Evolutionary conservation across 2,797 vertebrate species (phyloP).

Genomic region (Galago senegalensis): DNA sequence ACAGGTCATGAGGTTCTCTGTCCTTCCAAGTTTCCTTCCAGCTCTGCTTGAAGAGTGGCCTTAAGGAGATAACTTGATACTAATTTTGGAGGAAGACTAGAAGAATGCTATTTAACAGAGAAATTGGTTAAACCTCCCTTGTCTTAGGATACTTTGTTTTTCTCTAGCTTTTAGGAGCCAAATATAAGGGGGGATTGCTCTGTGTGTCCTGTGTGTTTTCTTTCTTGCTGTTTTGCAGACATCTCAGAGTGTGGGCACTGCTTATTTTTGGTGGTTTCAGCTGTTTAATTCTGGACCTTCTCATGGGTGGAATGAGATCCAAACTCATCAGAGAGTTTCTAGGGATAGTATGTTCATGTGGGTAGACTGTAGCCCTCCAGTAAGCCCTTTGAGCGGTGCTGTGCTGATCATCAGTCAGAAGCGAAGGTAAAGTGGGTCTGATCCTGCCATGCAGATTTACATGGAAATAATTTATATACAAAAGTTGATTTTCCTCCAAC

Average conservation of each 20-base stretch:
- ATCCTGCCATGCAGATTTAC: background rate
- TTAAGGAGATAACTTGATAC: background rate
- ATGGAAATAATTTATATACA: background rate
- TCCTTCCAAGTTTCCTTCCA: background rate
- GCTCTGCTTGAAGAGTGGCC: background rate
- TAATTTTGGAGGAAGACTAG: background rate
- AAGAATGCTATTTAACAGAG: background rate
- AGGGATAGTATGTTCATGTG: background rate
- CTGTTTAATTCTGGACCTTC: background rate
- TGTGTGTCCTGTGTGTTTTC: background rate
- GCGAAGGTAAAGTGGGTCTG: background rate
- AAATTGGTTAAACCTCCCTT: background rate
- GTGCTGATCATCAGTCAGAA: background rate
- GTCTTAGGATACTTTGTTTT: background rate
- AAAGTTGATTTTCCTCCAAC: background rate
- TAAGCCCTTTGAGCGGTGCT: background rate
- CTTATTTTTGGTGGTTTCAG: conserved; percentile 41
- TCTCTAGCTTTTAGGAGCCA: background rate
- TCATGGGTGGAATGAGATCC: background rate
- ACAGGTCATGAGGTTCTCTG: background rate
- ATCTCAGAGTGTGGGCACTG: background rate
- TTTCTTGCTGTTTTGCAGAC: background rate
- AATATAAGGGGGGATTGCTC: background rate
- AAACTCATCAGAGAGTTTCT: background rate
- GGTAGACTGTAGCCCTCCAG: background rate